These are phyloP conservation scores for Mobula birostris DNA, from an alignment of 2,113 vertebrate genomes.

Conservation along the genomic window DNA sequence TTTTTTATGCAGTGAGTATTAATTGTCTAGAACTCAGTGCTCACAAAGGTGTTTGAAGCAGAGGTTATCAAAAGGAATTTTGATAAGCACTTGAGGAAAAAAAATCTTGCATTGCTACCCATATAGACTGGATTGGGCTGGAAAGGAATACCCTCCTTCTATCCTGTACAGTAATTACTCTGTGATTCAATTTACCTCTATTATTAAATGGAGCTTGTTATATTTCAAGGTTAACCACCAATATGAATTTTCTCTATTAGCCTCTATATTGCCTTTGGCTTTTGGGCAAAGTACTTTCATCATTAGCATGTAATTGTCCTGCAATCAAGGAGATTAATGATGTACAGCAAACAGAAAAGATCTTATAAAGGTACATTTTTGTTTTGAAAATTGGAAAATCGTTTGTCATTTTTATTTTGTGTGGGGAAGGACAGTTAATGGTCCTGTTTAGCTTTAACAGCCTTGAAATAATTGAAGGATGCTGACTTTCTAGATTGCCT, in stretches of 20 bases:
- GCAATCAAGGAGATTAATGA: background rate
- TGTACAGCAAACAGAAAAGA: background rate
- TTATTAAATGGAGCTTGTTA: background rate
- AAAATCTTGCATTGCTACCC: too few relatives aligned
- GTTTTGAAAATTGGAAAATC: background rate
- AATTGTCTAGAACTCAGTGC: too few relatives aligned
- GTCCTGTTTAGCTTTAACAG: background rate
- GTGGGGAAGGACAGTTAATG: background rate
- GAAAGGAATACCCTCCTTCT: too few relatives aligned
- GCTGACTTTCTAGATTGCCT: background rate
- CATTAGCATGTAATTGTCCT: background rate
- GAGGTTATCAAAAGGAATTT: too few relatives aligned
- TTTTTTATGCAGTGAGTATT: too few relatives aligned
- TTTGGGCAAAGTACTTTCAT: background rate
- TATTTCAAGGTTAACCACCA: background rate
- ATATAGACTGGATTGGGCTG: too few relatives aligned
- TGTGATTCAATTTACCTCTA: background rate
- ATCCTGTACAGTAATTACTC: too few relatives aligned
- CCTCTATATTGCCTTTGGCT: background rate
- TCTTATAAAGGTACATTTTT: background rate
- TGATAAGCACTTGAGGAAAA: too few relatives aligned
- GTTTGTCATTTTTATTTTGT: background rate
- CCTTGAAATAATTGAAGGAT: background rate
- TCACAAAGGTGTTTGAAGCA: too few relatives aligned
- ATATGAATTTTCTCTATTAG: background rate